A percentile compares a stretch with the other conserved stretches of the same genome.
Evolutionary conservation across 2,113 vertebrate species (phyloP).

Genomic region (Ptyas mucosa): DNA sequence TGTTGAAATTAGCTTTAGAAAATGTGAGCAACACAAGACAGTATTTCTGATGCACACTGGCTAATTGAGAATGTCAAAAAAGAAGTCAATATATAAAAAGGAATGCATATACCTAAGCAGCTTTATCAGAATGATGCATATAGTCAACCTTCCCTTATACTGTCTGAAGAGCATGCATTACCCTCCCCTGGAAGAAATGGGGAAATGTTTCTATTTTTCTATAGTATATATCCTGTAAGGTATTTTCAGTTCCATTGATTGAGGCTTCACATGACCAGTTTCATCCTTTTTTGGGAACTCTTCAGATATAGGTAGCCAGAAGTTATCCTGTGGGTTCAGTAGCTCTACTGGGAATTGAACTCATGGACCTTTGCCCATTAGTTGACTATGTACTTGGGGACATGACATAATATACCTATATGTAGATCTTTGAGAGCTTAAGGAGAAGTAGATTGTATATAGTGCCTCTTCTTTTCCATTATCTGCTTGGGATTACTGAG

Average conservation of each 20-base stretch:
- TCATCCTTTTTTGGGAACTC: not conserved
- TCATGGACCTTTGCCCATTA: not conserved
- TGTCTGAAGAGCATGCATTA: not conserved
- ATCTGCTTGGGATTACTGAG: not conserved
- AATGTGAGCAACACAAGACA: not conserved
- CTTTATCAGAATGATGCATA: not conserved
- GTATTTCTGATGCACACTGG: not conserved
- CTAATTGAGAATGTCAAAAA: not conserved
- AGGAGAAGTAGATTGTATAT: not conserved
- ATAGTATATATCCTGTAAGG: not conserved
- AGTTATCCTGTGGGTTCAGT: not conserved
- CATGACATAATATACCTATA: not conserved
- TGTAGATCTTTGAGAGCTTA: not conserved
- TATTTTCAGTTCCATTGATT: not conserved
- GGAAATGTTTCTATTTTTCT: not conserved
- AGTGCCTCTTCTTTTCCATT: not conserved
- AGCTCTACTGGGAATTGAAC: not conserved
- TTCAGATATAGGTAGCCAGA: not conserved
- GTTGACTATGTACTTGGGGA: not conserved
- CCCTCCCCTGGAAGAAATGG: not conserved
- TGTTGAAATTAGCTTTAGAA: not conserved
- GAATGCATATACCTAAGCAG: slow-evolving; percentile 28
- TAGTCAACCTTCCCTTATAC: not conserved
- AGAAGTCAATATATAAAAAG: slow-evolving; percentile 40
- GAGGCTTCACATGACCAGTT: not conserved